Percentiles rank a stretch among this genome's conserved stretches.
Evolutionary conservation across 2,888 invertebrate species (phyloP).

Genomic region (Tenthredo scrophulariae): DNA sequence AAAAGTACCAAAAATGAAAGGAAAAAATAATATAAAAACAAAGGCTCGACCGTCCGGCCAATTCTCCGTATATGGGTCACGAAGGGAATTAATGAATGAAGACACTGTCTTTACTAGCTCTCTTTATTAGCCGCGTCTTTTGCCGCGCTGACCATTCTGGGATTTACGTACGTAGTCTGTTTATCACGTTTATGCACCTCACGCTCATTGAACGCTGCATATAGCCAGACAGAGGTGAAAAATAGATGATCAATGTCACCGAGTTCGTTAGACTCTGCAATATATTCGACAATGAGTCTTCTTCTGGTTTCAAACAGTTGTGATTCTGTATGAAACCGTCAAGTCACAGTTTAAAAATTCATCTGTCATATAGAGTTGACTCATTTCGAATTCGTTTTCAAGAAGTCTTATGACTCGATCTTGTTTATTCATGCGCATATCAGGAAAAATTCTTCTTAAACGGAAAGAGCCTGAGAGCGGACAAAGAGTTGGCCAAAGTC

Average conservation of each 20-base stretch:
- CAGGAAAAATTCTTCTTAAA: conserved; percentile 24
- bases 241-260: background rate
- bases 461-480: conserved; percentile 20
- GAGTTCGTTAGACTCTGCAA: background rate
- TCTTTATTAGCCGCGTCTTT: conserved; percentile 32
- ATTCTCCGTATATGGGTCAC: conserved; percentile 70
- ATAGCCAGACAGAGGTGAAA: background rate
- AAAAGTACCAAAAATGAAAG: conserved; percentile 30
- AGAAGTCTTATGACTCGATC: conserved; percentile 15
- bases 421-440: conserved; percentile 15
- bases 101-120: conserved; percentile 63
- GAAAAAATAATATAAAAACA: conserved; percentile 24
- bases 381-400: background rate
- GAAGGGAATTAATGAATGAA: conserved; percentile 66
- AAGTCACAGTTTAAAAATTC: conserved; percentile 17
- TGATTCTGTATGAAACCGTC: background rate
- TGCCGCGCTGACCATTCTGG: conserved; percentile 39
- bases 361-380: background rate
- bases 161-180: background rate
- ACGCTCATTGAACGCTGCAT: background rate
- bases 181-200: background rate
- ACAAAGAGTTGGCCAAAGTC: conserved; percentile 50
- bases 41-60: conserved; percentile 35
- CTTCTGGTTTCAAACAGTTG: background rate
- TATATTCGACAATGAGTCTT: background rate